These are phyloP conservation scores for Drosophila tristis DNA, from an alignment of 1,140 invertebrate species.

Conservation along the genomic window DNA sequence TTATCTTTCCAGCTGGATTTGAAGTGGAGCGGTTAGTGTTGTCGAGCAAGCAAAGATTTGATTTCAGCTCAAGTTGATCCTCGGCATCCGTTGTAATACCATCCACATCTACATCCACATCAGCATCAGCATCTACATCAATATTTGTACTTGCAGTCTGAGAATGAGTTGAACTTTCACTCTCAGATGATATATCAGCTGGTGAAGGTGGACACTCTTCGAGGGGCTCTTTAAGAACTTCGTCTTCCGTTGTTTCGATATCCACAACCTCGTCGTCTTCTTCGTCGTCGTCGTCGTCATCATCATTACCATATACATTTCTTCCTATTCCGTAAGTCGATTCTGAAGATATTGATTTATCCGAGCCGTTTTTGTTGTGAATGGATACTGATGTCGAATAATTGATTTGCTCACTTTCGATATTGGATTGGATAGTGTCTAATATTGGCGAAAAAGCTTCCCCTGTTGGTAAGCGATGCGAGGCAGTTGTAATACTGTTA, in stretches of 20 bases:
- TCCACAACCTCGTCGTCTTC: slow-evolving; percentile 87
- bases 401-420: slow-evolving; percentile 21
- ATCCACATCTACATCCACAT: slow-evolving; percentile 50
- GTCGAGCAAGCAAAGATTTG: slow-evolving; percentile 38
- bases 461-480: slow-evolving; percentile 19
- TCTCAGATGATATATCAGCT: slow-evolving; percentile 20
- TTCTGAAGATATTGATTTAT: slow-evolving; percentile 10
- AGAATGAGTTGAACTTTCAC: slow-evolving; percentile 33
- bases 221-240: slow-evolving; percentile 30
- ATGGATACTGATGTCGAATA: neutral
- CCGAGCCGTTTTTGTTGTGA: slow-evolving; percentile 1
- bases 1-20: slow-evolving; percentile 24
- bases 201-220: slow-evolving; percentile 1
- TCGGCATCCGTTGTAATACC: slow-evolving; percentile 60
- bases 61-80: slow-evolving; percentile 50
- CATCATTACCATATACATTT: slow-evolving; percentile 64
- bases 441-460: slow-evolving; percentile 33
- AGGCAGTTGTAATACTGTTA: slow-evolving; percentile 39
- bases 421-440: slow-evolving; percentile 19
- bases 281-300: slow-evolving; percentile 86
- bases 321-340: neutral
- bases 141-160: slow-evolving; percentile 49
- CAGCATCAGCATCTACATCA: slow-evolving; percentile 57
- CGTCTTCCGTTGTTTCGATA: slow-evolving; percentile 87
- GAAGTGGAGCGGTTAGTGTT: slow-evolving; percentile 34